phyloP scores from a whole-genome alignment of 2,113 vertebrate genomes.

The Montifringilla adamsi region DNA sequence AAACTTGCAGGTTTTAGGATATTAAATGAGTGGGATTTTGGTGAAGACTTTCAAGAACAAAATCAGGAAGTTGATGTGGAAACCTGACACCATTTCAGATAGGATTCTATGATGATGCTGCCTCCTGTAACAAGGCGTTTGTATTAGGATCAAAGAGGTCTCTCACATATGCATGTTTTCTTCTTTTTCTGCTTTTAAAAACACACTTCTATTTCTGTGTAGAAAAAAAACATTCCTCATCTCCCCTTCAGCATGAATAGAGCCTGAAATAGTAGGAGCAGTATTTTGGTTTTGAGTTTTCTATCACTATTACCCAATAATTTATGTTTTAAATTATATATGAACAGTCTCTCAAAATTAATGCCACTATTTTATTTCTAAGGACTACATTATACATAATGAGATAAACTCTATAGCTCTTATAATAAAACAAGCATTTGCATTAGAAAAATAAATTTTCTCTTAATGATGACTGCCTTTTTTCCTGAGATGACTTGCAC shows the following conservation, averaged over 20 bases:
- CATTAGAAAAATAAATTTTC: not conserved
- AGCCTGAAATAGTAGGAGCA: not conserved
- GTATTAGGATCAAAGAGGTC: not conserved
- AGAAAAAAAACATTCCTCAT: not conserved
- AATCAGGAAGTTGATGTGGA: not conserved
- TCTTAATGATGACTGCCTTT: not conserved
- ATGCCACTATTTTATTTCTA: constrained; percentile 17
- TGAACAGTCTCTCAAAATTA: not conserved
- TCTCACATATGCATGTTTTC: not conserved
- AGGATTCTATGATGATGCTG: not conserved
- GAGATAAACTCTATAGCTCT: not conserved
- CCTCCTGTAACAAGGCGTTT: not conserved
- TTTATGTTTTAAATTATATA: not conserved
- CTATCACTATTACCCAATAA: not conserved
- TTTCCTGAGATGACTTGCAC: not conserved
- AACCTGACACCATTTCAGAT: not conserved
- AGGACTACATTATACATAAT: not conserved
- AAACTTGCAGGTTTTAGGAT: not conserved
- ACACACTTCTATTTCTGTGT: not conserved
- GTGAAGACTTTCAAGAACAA: not conserved
- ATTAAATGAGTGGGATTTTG: not conserved
- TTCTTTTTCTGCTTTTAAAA: not conserved
- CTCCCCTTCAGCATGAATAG: not conserved
- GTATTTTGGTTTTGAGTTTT: not conserved
- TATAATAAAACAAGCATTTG: constrained; percentile 3